phyloP scores from a whole-genome alignment of 2,797 vertebrate species.

The Octomys mimax region DNA sequence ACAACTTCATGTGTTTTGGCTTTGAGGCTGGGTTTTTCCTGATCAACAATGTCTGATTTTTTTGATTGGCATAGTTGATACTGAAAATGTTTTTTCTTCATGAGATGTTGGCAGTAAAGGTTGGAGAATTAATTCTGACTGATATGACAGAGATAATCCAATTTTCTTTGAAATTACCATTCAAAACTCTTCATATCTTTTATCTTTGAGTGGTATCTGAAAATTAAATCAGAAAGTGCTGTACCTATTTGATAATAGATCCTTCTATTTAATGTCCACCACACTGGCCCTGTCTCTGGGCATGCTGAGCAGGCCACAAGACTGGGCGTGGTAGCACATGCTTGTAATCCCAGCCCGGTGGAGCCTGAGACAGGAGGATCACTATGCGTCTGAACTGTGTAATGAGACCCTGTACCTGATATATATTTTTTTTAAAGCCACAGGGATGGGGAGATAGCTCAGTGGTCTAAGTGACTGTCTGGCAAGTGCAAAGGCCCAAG shows the following conservation, averaged over 20 bases:
- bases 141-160: not conserved
- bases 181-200: not conserved
- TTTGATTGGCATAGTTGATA: not conserved
- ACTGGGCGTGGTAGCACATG: no score
- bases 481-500: no score
- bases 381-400: no score
- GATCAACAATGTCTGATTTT: not conserved
- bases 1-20: not conserved
- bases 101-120: not conserved
- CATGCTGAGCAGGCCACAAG: no score
- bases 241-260: not conserved
- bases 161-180: not conserved
- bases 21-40: not conserved
- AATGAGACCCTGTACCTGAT: no score
- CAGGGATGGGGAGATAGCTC: no score
- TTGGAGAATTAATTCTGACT: not conserved
- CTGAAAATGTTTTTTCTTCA: not conserved
- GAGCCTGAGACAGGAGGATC: no score
- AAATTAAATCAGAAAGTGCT: not conserved
- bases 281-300: no score
- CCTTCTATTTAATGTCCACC: not conserved
- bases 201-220: not conserved
- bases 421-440: no score
- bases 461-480: no score
- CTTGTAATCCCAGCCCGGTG: no score